phyloP scores from a whole-genome alignment of 2,888 invertebrate species.

The Spodoptera exigua region DNA sequence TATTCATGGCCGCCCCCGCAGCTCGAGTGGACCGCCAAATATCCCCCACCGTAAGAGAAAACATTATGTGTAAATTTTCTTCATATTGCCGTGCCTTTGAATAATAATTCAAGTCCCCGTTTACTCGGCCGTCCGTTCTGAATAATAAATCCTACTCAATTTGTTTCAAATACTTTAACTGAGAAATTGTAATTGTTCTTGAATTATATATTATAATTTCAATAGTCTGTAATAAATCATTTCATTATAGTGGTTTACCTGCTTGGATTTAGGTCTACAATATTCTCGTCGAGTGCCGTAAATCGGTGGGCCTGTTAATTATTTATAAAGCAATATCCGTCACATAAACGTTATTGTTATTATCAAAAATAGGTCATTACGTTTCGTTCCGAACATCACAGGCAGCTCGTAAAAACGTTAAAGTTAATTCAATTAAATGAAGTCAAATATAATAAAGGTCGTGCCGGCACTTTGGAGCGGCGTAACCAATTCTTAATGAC shows the following conservation, averaged over 20 bases:
- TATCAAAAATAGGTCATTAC: constrained; percentile 80
- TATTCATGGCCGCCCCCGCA: constrained; percentile 84
- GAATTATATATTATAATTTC: constrained; percentile 47
- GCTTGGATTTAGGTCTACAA: constrained; percentile 40
- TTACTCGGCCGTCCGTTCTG: constrained; percentile 52
- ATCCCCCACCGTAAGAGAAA: constrained; percentile 66
- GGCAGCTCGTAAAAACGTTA: constrained; percentile 85
- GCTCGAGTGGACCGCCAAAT: constrained; percentile 71
- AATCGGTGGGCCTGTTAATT: constrained; percentile 60
- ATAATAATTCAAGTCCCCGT: constrained; percentile 63
- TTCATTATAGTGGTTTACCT: constrained; percentile 38
- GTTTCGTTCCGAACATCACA: constrained; percentile 82
- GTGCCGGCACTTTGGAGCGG: constrained; percentile 75
- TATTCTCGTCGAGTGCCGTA: constrained; percentile 27
- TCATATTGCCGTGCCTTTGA: constrained; percentile 66
- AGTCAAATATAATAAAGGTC: constrained; percentile 85
- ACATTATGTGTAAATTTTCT: constrained; percentile 72
- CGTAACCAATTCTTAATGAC: constrained; percentile 88
- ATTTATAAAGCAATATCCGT: constrained; percentile 78
- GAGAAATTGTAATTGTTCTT: constrained; percentile 48
- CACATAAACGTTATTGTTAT: constrained; percentile 84
- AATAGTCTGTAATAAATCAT: constrained; percentile 53
- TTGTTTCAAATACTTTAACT: constrained; percentile 53
- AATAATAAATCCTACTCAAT: constrained; percentile 60
- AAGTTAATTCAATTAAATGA: constrained; percentile 88